Conservation (phyloP, 2,888 invertebrate species). For the Pteria penguin region DNA sequence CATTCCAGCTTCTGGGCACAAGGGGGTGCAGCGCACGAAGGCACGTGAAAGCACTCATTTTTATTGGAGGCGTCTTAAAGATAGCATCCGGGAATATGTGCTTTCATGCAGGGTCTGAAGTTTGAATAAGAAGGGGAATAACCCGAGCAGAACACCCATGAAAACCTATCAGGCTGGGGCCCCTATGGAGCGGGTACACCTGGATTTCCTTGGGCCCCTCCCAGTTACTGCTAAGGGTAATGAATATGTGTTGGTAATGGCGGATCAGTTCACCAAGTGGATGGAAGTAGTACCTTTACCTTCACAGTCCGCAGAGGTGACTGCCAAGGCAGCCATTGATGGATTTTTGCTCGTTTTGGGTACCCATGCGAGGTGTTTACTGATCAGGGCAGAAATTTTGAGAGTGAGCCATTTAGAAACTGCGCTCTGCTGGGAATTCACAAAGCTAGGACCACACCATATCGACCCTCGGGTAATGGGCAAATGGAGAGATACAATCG, state of each 20-base stretch:
- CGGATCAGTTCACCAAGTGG: slow-evolving; percentile 1
- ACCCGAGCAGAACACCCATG: too few relatives aligned
- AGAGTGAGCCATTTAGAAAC: slow-evolving; percentile 30
- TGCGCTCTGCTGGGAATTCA: slow-evolving; percentile 29
- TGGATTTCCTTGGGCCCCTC: not conserved
- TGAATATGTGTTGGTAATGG: not conserved
- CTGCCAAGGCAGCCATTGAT: slow-evolving; percentile 12
- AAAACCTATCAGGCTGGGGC: too few relatives aligned
- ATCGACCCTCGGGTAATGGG: slow-evolving; percentile 40
- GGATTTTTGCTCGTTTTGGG: slow-evolving; percentile 31
- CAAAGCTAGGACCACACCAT: slow-evolving; percentile 14
- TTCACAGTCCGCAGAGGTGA: too few relatives aligned
- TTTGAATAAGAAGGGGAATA: too few relatives aligned
- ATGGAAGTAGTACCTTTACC: not conserved
- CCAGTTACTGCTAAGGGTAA: not conserved
- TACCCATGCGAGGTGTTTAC: not conserved
- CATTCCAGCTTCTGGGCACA: not conserved
- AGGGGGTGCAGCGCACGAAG: not conserved
- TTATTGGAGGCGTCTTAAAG: not conserved
- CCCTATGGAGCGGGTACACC: not conserved
- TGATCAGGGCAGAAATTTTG: slow-evolving; percentile 33
- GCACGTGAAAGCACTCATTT: not conserved
- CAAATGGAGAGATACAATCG: slow-evolving; percentile 33
- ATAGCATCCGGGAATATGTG: not conserved
- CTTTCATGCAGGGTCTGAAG: not conserved